These are phyloP conservation scores for Pollenia labialis DNA, from an alignment of 2,888 invertebrate species.

Conservation along the genomic window DNA sequence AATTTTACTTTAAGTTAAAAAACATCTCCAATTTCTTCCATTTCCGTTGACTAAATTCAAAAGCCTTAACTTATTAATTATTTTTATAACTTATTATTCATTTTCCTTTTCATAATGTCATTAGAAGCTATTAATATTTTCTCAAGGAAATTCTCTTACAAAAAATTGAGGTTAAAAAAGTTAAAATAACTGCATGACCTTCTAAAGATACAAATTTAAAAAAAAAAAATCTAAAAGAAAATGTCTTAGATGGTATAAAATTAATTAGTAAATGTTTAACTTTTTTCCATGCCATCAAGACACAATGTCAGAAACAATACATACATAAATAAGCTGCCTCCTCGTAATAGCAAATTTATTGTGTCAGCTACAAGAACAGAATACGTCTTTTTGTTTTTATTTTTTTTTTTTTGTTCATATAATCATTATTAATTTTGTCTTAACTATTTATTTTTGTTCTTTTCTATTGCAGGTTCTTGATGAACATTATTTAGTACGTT, in stretches of 20 bases:
- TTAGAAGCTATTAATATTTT: neutral
- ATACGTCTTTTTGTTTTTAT: neutral
- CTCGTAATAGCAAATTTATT: slow-evolving; percentile 16
- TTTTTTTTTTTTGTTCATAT: neutral
- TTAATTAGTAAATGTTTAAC: slow-evolving; percentile 11
- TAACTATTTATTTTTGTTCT: slow-evolving; percentile 6
- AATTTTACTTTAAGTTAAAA: no score
- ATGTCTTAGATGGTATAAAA: neutral
- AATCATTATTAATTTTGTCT: slow-evolving; percentile 8
- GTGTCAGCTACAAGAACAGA: neutral
- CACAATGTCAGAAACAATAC: neutral
- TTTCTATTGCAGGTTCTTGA: slow-evolving; percentile 84
- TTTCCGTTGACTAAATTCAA: no score
- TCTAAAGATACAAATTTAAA: neutral
- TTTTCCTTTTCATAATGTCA: neutral
- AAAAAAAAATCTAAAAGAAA: neutral
- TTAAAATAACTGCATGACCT: neutral
- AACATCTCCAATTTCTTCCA: no score
- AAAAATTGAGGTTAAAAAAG: neutral
- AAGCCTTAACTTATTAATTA: no score
- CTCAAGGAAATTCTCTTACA: no score
- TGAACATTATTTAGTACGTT: slow-evolving; percentile 85
- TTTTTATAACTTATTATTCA: neutral
- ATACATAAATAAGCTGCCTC: neutral
- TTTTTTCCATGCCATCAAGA: neutral